Base-by-base conservation (phyloP, 2,113 vertebrate species). In the Chlamydotis undulata region DNA sequence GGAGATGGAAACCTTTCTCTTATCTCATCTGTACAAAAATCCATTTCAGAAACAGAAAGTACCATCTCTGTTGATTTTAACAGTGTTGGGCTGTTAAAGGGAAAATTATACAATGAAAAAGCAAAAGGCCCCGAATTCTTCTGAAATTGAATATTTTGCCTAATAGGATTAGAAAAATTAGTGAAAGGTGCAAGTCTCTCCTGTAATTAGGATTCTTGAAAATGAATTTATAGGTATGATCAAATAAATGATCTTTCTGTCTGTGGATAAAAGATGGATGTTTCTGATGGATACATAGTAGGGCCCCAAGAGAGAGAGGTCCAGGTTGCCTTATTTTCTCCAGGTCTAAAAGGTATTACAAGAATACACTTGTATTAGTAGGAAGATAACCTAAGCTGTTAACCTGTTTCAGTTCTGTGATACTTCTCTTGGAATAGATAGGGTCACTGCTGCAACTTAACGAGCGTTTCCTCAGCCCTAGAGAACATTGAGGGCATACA, bases 401-500 rank as follows among this genome's bases (percentile, higher is more conserved):
- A 59, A 41, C 25, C 25, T 28, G 5, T 77, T 71, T 31, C 74
- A 45, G 49, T 76, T 69, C 80, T 73, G 73, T 45, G 68, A 37
- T 79, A 31, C 53, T 86, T 69, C 53, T 53, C 53, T 68, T 59
- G 73, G 73, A 60, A 73, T 15, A 3, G 1, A 7, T 2, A 18
- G 19, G 19, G 61, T 52, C 2, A 7, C 19, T 86, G 59, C 64
- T 71, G 59, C 55, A 69, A 23, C 14, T 81, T 50, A 39, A 45
- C 6, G 59, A 79, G 68, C 9, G 11, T 74, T 92, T 89, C 59
- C 61, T 93, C 68, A 55, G 15, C 8, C 60, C 31, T 52, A 19
- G 56, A 26, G 39, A 39, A 19, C 5, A 2, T 0, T 1, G 3
- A 75, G 17, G 23, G 47, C 22, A 29, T 12, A 29, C 8, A 45